These are phyloP conservation scores for Euura lappo DNA, from an alignment of 1,140 invertebrate species.

Conservation along the genomic window DNA sequence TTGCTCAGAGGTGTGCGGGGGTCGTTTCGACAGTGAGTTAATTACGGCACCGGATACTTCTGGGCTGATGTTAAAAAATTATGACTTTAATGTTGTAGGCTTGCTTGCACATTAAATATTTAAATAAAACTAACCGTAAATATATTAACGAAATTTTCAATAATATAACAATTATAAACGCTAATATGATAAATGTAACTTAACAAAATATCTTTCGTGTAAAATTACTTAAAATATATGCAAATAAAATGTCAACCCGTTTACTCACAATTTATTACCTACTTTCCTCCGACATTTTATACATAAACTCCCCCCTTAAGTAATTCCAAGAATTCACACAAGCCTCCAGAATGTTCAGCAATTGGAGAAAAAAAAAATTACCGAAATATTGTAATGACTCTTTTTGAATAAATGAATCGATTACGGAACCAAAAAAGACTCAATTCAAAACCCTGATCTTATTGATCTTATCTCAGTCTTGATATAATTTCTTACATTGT, in stretches of 20 bases:
- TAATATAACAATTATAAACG: slow-evolving; percentile 7
- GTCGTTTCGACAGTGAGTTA: not conserved
- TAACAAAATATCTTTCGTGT: slow-evolving; percentile 5
- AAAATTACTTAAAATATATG: slow-evolving; percentile 8
- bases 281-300: not conserved
- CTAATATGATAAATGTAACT: slow-evolving; percentile 3
- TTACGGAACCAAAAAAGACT: no score
- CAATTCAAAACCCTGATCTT: no score
- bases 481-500: no score
- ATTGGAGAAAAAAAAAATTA: no score
- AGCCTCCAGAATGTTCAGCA: no score
- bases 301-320: not conserved
- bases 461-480: no score
- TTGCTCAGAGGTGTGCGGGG: not conserved
- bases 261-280: not conserved
- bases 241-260: not conserved
- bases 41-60: not conserved
- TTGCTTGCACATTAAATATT: slow-evolving; percentile 3
- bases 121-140: slow-evolving; percentile 6
- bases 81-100: slow-evolving; percentile 4
- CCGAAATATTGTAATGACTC: no score
- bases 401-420: no score
- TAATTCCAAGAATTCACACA: no score
- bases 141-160: slow-evolving; percentile 2
- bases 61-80: not conserved